Conservation (phyloP, 2,113 vertebrate species). For the Columba livia region DNA sequence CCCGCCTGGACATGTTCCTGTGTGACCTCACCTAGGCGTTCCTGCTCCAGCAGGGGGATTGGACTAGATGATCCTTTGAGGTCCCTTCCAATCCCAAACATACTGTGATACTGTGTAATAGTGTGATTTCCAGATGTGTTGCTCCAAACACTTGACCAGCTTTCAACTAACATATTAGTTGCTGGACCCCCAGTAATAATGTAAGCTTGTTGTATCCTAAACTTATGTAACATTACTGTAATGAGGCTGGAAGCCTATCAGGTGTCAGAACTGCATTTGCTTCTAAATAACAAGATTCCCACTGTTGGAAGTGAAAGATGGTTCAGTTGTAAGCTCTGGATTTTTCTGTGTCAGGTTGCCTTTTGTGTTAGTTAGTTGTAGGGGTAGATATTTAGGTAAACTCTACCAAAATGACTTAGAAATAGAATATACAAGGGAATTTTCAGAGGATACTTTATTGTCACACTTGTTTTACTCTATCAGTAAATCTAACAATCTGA, state of each 20-base stretch:
- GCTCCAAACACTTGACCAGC: neutral
- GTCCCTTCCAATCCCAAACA: too few relatives aligned
- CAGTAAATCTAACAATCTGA: neutral
- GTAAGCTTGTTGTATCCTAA: neutral
- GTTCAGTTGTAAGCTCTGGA: neutral
- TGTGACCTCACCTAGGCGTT: too few relatives aligned
- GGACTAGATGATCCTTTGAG: too few relatives aligned
- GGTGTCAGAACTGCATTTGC: neutral
- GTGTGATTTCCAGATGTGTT: neutral
- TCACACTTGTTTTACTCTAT: neutral
- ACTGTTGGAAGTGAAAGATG: neutral
- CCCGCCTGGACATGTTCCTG: too few relatives aligned
- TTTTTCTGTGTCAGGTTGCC: neutral
- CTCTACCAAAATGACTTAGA: neutral
- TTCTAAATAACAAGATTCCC: neutral
- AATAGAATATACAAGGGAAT: neutral
- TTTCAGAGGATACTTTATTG: neutral
- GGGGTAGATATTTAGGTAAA: neutral
- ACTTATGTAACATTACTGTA: rapidly evolving
- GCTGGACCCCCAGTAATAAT: neutral
- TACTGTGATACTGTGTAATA: too few relatives aligned
- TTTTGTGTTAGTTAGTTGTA: neutral
- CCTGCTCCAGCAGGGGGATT: too few relatives aligned
- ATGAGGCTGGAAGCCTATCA: neutral
- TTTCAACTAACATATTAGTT: neutral